Evolutionary conservation across 2,888 invertebrate genomes (phyloP).

Genomic region (Nomada fabriciana): DNA sequence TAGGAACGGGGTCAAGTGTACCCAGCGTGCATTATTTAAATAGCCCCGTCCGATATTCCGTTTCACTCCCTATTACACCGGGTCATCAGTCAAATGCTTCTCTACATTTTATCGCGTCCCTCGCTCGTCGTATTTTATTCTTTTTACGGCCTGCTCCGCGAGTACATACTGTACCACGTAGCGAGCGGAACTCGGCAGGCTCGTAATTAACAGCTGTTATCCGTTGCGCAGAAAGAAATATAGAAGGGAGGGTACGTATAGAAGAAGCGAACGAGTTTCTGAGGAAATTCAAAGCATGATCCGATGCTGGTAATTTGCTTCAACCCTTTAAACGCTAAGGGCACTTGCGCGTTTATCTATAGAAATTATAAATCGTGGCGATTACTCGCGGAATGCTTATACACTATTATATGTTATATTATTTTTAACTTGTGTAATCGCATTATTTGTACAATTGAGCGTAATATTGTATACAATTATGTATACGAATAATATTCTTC

Average conservation of each 20-base stretch:
- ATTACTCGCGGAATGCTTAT: too few species aligned
- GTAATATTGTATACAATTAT: too few species aligned
- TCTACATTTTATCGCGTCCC: not conserved
- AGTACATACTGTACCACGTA: not conserved
- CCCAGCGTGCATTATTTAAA: slow-evolving; percentile 15
- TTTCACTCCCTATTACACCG: slow-evolving; percentile 10
- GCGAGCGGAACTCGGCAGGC: slow-evolving; percentile 14
- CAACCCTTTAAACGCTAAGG: not conserved
- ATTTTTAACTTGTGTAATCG: too few species aligned
- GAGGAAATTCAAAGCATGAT: not conserved
- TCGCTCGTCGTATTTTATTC: slow-evolving; percentile 20
- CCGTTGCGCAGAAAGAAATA: slow-evolving; percentile 42
- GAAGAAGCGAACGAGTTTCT: slow-evolving; percentile 12
- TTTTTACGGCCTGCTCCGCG: slow-evolving; percentile 34
- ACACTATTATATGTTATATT: too few species aligned
- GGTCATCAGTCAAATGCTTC: not conserved
- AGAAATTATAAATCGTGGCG: too few species aligned
- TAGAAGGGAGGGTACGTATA: slow-evolving; percentile 18
- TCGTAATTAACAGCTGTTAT: slow-evolving; percentile 54
- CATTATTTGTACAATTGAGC: too few species aligned
- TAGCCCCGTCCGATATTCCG: slow-evolving; percentile 13
- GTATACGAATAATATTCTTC: too few species aligned
- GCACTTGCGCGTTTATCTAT: too few species aligned
- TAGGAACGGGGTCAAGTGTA: slow-evolving; percentile 22
- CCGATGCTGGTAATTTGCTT: slow-evolving; percentile 4